Evolutionary conservation across 2,888 invertebrate species (phyloP), one percentile per base, ranked within the genome.

Genomic region (Agrochola macilenta): DNA sequence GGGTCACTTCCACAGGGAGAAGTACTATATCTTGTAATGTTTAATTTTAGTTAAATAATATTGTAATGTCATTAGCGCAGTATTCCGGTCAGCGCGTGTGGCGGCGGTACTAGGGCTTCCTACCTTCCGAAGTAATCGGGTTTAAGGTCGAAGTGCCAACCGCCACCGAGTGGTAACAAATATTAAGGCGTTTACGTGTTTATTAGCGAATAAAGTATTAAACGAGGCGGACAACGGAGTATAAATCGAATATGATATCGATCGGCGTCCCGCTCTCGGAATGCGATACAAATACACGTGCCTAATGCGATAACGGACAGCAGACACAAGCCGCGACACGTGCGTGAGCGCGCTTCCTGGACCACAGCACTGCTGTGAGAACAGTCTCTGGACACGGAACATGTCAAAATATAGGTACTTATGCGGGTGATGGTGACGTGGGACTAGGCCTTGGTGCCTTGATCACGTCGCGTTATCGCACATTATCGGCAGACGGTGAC

Each of bases 111-210:
- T 90, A 90, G 39, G 92, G 92, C 91, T 92, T 92, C 92, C 82
- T 69, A 60, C 70, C 79, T 88, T 85, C 84, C 83, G 76, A 85
- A 83, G 88, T 92, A 92, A 92, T 91, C 88, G 88, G 82, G 89
- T 89, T 92, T 91, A 85, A 83, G 84, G 76, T 71, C 80, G 70
- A 73, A 76, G 79, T 79, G 82, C 73, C 81, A 82, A 76, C 76
- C 71, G 74, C 46, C 52, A 63, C 54, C n/a, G 11, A 43, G 57
- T 30, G 57, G 30, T 46, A 4, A 64, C 57, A 46, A 66, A 74
- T 46, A 46, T 23, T 60, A 66, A 65, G 14, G 60, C 49, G 54
- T 57, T 69, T 60, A 20, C 7, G 8, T 54, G 52, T 57, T 69
- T 23, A 64, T n/a, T 52, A 68, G 66, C 30, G 17, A 57, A 71